These are phyloP conservation scores for Drosophila fungiperda DNA, from an alignment of 2,888 invertebrate species.

Conservation along the genomic window DNA sequence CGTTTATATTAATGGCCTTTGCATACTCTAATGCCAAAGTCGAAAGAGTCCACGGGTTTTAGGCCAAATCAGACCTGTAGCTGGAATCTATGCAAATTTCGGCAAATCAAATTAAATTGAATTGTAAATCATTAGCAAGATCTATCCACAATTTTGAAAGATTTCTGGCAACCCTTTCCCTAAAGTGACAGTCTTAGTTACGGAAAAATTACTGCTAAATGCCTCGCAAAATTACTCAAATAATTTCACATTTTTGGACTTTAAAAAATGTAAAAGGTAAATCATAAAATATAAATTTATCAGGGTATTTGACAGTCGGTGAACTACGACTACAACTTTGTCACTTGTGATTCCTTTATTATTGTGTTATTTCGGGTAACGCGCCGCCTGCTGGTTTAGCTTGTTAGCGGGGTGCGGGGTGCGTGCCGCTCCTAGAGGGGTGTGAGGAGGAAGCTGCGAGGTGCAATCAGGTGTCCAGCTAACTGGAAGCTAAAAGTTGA, in stretches of 20 bases:
- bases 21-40: not conserved
- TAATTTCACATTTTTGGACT: not conserved
- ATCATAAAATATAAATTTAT: not conserved
- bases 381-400: constrained; percentile 5
- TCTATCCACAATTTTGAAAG: not conserved
- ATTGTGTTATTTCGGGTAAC: constrained; percentile 9
- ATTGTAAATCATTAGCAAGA: not conserved
- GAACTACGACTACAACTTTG: not conserved
- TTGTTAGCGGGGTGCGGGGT: constrained; percentile 18
- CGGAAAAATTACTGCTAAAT: not conserved
- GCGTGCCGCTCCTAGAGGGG: constrained; percentile 10
- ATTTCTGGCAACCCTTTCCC: not conserved
- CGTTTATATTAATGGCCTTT: constrained; percentile 66
- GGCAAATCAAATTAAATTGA: not conserved
- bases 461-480: constrained; percentile 3
- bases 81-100: not conserved
- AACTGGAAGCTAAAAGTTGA: not conserved
- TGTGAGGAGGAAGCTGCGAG: not conserved
- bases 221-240: not conserved
- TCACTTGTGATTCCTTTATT: constrained; percentile 13
- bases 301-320: not conserved
- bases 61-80: not conserved
- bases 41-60: not conserved
- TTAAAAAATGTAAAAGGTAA: not conserved
- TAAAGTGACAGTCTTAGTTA: no score